Evolutionary conservation across 1,140 invertebrate genomes (phyloP), one percentile per base, ranked within the genome.

Genomic region (Idris sp.): DNA sequence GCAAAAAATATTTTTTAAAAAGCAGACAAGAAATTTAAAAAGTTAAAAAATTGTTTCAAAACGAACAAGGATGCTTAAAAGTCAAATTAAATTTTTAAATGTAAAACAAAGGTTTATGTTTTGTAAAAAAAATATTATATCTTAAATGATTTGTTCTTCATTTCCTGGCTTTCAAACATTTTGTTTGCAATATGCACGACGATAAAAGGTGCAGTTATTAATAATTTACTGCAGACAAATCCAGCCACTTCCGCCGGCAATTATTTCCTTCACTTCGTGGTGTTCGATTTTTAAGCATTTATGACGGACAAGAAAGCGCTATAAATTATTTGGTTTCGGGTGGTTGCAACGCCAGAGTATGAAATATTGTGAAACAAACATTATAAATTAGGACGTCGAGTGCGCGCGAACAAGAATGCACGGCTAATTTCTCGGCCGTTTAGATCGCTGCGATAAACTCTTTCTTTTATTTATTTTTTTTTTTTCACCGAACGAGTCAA

Each of bases 221-320:
- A 64, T 62, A 73, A 73, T 53, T 73, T 73, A 59, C 54, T 1
- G 43, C 61, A 33, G 19, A 67, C 67, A 67, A 67, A 67, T 74
- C 36, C 48, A 3, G 7, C 15, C 14, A 59, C 71, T 74, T 67
- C 54, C 67, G 56, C 35, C 41, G 22, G 54, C 28, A 62, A 62
- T 72, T 62, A 72, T 62, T 62, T 31, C 13, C 28, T 11, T 26
- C 35, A 28, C 30, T 31, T 30, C 36, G 46, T 13, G 6, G 22
- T 1, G n/a, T 18, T 41, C 35, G 11, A 44, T 28, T 51, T 38
- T 26, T 33, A 31, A 40, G 31, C 28, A 14, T 61, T 73, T 64
- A 58, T 54, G 69, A 74, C 40, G 53, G 31, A 61, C 61, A 74
- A 59, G 61, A 74, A 62, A 71, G 58, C 25, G 53, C 46, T 30